Evolutionary conservation across 2,888 invertebrate genomes (phyloP).

Genomic region (Ochropacha duplaris): DNA sequence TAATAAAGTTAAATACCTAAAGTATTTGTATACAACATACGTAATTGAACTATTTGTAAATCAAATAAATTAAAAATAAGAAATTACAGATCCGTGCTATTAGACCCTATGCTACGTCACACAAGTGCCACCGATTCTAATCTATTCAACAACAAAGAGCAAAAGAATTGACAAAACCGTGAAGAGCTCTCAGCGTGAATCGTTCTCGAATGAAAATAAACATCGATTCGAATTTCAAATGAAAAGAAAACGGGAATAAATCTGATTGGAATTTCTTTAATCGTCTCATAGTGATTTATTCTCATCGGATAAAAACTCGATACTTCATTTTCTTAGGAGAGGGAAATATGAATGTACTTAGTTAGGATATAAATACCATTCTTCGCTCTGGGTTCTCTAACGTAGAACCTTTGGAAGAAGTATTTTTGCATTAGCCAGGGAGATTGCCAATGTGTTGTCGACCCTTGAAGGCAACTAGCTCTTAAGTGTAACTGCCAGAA

Average conservation of each 20-base stretch:
- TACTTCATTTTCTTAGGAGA: constrained; percentile 33
- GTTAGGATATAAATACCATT: too few species aligned
- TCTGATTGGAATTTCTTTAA: constrained; percentile 29
- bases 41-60: too few species aligned
- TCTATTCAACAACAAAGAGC: not conserved
- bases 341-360: not conserved
- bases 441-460: too few species aligned
- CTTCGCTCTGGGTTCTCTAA: not conserved
- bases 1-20: too few species aligned
- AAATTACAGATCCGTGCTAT: not conserved
- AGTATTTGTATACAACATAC: too few species aligned
- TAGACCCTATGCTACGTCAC: not conserved
- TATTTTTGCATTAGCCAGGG: too few species aligned
- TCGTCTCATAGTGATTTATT: constrained; percentile 42
- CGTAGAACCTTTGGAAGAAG: too few species aligned
- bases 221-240: not conserved
- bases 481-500: too few species aligned
- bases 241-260: not conserved
- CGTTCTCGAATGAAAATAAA: not conserved
- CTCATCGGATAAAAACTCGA: constrained; percentile 37
- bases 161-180: not conserved
- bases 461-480: too few species aligned
- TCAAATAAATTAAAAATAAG: too few species aligned
- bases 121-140: not conserved
- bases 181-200: not conserved